A percentile compares a stretch with the other conserved stretches of the same genome.
Evolutionary conservation across 2,113 vertebrate species (phyloP).

Genomic region (Cervus canadensis): DNA sequence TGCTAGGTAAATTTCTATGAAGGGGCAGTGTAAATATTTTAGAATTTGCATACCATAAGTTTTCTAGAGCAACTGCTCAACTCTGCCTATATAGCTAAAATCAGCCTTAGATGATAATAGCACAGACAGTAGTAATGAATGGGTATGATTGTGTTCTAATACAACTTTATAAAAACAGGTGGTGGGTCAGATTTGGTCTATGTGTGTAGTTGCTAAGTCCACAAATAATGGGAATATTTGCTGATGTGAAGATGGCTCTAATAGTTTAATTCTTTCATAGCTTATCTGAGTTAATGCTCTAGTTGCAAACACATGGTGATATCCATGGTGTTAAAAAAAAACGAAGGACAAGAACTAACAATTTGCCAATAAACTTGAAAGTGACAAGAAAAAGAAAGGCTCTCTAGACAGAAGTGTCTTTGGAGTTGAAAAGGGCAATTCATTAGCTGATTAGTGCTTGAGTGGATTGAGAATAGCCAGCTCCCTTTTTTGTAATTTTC

Average conservation of each 20-base stretch:
- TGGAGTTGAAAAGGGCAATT: conserved; percentile 48
- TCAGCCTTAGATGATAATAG: not conserved
- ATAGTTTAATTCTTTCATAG: not conserved
- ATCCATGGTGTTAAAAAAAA: not conserved
- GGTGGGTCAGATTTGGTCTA: not conserved
- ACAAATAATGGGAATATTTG: not conserved
- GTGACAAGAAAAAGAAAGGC: conserved; percentile 44
- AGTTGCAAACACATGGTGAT: not conserved
- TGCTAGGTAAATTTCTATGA: not conserved
- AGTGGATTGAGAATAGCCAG: not conserved
- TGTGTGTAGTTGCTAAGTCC: not conserved
- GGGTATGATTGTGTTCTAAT: not conserved
- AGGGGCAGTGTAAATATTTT: not conserved
- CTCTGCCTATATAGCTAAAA: not conserved
- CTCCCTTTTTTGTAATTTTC: conserved; percentile 31
- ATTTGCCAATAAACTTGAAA: conserved; percentile 48
- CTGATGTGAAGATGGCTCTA: not conserved
- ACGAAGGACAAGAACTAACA: not conserved
- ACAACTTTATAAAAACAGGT: not conserved
- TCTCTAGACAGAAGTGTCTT: conserved; percentile 30
- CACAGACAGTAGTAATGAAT: not conserved
- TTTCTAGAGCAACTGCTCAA: not conserved
- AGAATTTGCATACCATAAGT: not conserved
- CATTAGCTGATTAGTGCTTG: conserved; percentile 46
- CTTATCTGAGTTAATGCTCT: not conserved